Evolutionary conservation across 2,888 invertebrate genomes (phyloP), one percentile per base, ranked within the genome.

Genomic region (Philonicus albiceps): DNA sequence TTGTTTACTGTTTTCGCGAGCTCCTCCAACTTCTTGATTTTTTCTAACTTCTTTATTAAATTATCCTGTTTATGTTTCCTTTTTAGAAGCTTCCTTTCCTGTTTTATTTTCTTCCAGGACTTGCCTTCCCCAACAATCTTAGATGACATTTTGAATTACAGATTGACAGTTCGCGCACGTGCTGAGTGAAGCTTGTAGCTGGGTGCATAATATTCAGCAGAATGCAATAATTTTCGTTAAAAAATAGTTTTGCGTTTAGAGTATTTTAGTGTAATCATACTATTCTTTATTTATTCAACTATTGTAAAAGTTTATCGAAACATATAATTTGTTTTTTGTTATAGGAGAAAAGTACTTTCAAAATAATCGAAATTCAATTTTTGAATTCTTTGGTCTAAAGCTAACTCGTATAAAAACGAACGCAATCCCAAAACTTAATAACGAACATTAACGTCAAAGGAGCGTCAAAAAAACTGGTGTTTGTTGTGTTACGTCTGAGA

Each of bases 1-100:
- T 86, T 80, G 1, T 92, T 90, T 75, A 90, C 91, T 86, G 93
- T 93, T 88, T 93, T 93, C 87, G 92, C 89, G 13, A 90, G 89
- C 89, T 92, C 90, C 89, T 94, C 93, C 88, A 94, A 93, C 31
- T 94, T 90, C 86, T 93, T 92, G 31, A 91, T 90, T 89, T 94
- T 94, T 89, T 94, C 94, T 81, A 94, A 91, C 87, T 94, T 94
- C 89, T 96, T 96, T 0, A 95, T 89, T 64, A 96, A 92, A 89
- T 95, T 95, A 89, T 96, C 95, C 90, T 96, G 96, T 90, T 95
- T 96, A 91, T 95, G 94, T 91, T 96, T 94, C 87, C 96, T 95
- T 88, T 94, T 94, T 83, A 95, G 91, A 7, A 95, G 94, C 91
- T 96, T 96, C 49, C 94, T 93, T 88, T 95, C 94, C 90, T 95